A percentile compares a stretch with the other conserved stretches of the same genome.
phyloP scores from a whole-genome alignment of 2,797 vertebrate species.

The Phalloptychus januarius region DNA sequence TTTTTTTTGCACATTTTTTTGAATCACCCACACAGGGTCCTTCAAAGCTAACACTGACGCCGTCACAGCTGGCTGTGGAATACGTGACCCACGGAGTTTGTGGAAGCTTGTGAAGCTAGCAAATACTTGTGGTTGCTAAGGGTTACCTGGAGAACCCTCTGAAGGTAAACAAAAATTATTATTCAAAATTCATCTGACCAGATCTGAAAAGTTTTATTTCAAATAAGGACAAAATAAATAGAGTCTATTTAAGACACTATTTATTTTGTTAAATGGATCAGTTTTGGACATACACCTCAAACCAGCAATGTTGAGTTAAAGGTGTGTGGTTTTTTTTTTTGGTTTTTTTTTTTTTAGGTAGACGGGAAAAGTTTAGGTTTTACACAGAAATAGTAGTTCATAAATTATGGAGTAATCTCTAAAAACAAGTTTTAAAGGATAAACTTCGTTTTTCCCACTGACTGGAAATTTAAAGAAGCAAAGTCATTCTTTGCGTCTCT shows the following conservation, averaged over 20 bases:
- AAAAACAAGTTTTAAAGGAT: neutral
- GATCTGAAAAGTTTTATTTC: neutral
- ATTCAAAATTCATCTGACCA: neutral
- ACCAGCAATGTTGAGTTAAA: neutral
- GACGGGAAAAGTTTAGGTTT: neutral
- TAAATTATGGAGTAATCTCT: neutral
- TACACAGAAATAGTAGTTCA: neutral
- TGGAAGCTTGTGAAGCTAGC: slow-evolving; percentile 26
- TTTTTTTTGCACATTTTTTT: neutral
- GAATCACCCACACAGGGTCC: slow-evolving; percentile 18
- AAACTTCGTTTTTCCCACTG: neutral
- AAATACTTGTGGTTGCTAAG: slow-evolving; percentile 26
- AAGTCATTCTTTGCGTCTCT: neutral
- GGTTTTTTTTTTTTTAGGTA: neutral
- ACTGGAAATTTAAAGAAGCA: neutral
- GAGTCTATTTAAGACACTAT: too few species aligned
- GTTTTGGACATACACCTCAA: neutral
- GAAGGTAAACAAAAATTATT: neutral
- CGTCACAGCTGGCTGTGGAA: slow-evolving; percentile 18
- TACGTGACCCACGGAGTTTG: slow-evolving; percentile 12
- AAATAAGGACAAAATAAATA: too few species aligned
- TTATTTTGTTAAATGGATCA: neutral
- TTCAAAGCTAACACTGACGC: slow-evolving; percentile 29
- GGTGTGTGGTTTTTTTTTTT: neutral
- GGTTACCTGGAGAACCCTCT: neutral